Conservation (phyloP, 2,797 vertebrate species). For the Echeneis naucrates region DNA sequence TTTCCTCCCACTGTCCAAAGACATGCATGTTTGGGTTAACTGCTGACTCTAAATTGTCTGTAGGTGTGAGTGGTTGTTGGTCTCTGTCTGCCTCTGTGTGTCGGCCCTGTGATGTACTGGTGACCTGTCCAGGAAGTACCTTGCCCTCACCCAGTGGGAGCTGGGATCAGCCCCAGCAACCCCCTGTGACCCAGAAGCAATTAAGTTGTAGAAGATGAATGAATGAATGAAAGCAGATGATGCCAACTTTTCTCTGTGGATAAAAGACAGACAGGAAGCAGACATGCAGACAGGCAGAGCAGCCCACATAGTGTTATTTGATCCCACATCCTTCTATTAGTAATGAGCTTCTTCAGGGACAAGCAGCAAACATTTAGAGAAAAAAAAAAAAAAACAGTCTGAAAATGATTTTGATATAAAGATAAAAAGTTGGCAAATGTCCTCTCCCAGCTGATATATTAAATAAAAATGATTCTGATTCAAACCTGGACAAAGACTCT, state of each 20-base stretch:
- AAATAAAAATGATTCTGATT: conserved; percentile 20
- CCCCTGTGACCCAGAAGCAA: no score
- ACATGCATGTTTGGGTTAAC: no score
- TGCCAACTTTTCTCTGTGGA: conserved; percentile 14
- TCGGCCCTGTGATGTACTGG: no score
- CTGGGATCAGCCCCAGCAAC: no score
- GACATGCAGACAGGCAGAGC: background rate
- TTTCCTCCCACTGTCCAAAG: no score
- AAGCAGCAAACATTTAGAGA: background rate
- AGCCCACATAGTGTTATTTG: background rate
- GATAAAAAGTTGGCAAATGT: conserved; percentile 5
- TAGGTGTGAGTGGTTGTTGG: no score
- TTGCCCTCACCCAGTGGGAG: no score
- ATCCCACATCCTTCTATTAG: conserved; percentile 2
- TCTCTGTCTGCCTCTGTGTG: no score
- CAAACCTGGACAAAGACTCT: background rate
- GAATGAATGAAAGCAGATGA: no score
- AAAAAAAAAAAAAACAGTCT: background rate
- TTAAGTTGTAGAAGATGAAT: no score
- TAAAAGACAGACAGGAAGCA: conserved; percentile 5
- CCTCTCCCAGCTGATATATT: conserved; percentile 17
- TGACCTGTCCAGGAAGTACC: no score
- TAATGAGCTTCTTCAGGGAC: background rate
- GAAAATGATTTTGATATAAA: background rate
- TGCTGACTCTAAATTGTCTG: no score